Conservation (phyloP, 2,888 invertebrate genomes). For the Phyto melanocephala region DNA sequence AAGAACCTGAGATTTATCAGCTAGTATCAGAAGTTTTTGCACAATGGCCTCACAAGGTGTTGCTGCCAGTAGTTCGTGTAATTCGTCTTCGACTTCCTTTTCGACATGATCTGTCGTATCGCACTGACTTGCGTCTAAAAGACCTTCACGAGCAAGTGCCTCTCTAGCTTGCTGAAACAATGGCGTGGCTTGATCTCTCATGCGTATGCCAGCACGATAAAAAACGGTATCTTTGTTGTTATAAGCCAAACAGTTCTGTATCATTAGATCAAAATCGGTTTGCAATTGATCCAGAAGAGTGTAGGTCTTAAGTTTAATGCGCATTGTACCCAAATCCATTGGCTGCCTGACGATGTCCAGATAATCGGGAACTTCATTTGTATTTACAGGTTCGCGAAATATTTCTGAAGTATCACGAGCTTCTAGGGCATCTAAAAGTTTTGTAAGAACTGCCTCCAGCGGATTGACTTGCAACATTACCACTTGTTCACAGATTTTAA, state of each 20-base stretch:
- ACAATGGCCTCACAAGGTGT: slow-evolving; percentile 74
- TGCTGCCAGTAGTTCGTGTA: slow-evolving; percentile 78
- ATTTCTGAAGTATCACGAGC: slow-evolving; percentile 91
- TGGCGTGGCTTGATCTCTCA: slow-evolving; percentile 92
- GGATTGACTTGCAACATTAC: slow-evolving; percentile 90
- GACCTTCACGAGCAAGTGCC: slow-evolving; percentile 81
- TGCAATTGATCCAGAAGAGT: slow-evolving; percentile 88
- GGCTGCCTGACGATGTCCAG: slow-evolving; percentile 89
- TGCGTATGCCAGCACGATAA: slow-evolving; percentile 92
- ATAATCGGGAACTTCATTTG: slow-evolving; percentile 94
- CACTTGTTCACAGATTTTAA: slow-evolving; percentile 89
- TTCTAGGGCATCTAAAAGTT: slow-evolving; percentile 87
- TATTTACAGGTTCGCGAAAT: slow-evolving; percentile 95
- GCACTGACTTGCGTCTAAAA: slow-evolving; percentile 74
- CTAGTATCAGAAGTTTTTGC: slow-evolving; percentile 81
- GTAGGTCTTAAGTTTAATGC: slow-evolving; percentile 85
- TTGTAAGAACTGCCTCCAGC: slow-evolving; percentile 87
- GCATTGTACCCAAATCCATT: slow-evolving; percentile 95
- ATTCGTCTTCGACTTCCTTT: slow-evolving; percentile 81
- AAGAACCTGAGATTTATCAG: slow-evolving; percentile 83
- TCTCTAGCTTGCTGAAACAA: slow-evolving; percentile 89
- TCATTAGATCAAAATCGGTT: slow-evolving; percentile 96
- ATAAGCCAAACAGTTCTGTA: slow-evolving; percentile 95
- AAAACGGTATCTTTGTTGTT: slow-evolving; percentile 97
- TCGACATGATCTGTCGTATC: slow-evolving; percentile 80